Conservation (phyloP, 1,140 invertebrate genomes). For the Drosophila seguyi region DNA sequence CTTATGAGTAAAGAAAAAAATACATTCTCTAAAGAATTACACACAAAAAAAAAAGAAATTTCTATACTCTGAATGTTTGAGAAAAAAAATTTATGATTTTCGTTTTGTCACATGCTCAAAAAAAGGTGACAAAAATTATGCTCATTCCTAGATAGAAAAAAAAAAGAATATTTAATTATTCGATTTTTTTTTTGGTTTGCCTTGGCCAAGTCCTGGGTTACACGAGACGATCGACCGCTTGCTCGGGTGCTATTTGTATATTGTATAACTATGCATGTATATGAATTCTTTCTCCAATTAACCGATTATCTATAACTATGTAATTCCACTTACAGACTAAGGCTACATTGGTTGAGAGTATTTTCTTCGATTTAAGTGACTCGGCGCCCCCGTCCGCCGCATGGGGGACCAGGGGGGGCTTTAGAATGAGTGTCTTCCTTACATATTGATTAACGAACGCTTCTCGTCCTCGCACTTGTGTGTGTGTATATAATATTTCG, state of each 20-base stretch:
- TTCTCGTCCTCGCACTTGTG: not conserved
- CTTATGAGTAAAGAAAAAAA: slow-evolving; percentile 69
- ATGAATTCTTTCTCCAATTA: slow-evolving; percentile 26
- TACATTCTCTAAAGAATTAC: slow-evolving; percentile 35
- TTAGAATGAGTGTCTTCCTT: slow-evolving; percentile 28
- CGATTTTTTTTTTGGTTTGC: slow-evolving; percentile 24
- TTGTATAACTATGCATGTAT: slow-evolving; percentile 9
- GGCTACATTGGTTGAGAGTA: slow-evolving; percentile 75
- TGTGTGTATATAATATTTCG: too few relatives aligned
- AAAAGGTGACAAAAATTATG: slow-evolving; percentile 53
- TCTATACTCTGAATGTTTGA: slow-evolving; percentile 10
- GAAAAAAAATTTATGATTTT: slow-evolving; percentile 56
- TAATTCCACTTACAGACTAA: slow-evolving; percentile 64
- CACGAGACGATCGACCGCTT: slow-evolving; percentile 26
- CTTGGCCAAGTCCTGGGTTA: slow-evolving; percentile 28
- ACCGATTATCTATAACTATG: slow-evolving; percentile 19
- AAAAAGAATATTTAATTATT: slow-evolving; percentile 39
- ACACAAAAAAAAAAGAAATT: slow-evolving; percentile 37
- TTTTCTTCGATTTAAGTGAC: slow-evolving; percentile 51
- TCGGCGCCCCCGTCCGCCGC: slow-evolving; percentile 12
- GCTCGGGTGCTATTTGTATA: slow-evolving; percentile 23
- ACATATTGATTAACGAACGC: slow-evolving; percentile 42
- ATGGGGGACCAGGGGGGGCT: slow-evolving; percentile 8
- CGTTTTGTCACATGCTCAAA: slow-evolving; percentile 63
- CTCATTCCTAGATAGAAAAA: slow-evolving; percentile 12